Conservation (phyloP, 2,797 vertebrate species). For the Bradypodion pumilum region DNA sequence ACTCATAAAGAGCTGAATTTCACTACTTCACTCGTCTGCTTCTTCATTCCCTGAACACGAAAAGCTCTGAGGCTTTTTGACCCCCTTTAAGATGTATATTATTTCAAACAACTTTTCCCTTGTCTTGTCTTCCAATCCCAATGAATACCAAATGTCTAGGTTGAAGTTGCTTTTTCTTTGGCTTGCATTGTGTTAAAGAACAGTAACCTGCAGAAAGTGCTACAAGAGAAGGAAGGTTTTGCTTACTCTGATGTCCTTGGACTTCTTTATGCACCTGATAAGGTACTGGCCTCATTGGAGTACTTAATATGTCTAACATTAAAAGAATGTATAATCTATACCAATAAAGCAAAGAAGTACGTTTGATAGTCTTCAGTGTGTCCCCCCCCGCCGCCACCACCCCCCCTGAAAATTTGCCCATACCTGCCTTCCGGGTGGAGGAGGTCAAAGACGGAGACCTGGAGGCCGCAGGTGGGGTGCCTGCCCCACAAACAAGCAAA, state of each 20-base stretch:
- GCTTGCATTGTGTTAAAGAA: constrained; percentile 78
- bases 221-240: constrained; percentile 74
- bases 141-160: constrained; percentile 59
- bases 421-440: no score
- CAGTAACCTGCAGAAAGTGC: constrained; percentile 62
- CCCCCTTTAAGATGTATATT: background rate
- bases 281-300: constrained; percentile 53
- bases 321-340: background rate
- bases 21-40: no score
- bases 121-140: constrained; percentile 15
- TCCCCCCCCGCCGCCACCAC: no score
- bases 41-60: no score
- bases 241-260: constrained; percentile 68
- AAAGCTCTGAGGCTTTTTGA: no score
- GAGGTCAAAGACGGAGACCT: no score
- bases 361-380: no score
- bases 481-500: no score
- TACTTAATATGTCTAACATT: background rate
- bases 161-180: constrained; percentile 77
- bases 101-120: background rate
- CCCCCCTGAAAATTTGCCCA: no score
- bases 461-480: no score
- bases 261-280: constrained; percentile 68
- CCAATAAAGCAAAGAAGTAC: no score
- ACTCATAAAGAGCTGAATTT: no score